These are phyloP conservation scores for Ibycter americanus DNA, from an alignment of 2,797 vertebrate genomes.

Conservation along the genomic window DNA sequence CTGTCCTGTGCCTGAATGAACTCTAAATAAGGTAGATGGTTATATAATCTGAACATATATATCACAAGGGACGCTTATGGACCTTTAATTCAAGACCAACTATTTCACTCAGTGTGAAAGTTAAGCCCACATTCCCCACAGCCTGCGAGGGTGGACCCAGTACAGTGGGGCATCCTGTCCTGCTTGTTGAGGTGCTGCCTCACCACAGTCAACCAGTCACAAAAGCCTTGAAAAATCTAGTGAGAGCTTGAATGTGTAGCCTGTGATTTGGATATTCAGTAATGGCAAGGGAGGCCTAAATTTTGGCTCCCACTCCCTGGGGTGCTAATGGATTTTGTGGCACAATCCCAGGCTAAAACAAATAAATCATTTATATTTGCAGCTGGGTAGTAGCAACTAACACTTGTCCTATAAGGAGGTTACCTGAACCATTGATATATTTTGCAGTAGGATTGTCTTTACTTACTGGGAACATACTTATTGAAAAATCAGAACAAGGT, in stretches of 20 bases:
- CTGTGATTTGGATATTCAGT: background rate
- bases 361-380: background rate
- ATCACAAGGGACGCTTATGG: background rate
- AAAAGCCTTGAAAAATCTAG: background rate
- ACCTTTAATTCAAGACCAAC: background rate
- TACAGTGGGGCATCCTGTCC: accelerated
- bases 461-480: background rate
- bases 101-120: background rate
- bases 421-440: background rate
- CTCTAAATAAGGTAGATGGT: background rate
- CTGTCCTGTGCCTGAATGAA: background rate
- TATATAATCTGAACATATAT: background rate
- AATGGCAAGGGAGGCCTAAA: too few species aligned
- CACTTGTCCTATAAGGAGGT: background rate
- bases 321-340: background rate
- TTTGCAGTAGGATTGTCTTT: background rate
- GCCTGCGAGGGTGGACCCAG: background rate
- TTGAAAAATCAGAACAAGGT: background rate
- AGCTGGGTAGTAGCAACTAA: background rate
- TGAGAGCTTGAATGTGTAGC: background rate
- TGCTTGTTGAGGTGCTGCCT: background rate
- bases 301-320: accelerated
- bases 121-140: background rate
- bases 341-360: background rate
- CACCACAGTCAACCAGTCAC: background rate